Evolutionary conservation across 2,113 vertebrate genomes (phyloP).

Genomic region (Ptychochromis oligacanthus): DNA sequence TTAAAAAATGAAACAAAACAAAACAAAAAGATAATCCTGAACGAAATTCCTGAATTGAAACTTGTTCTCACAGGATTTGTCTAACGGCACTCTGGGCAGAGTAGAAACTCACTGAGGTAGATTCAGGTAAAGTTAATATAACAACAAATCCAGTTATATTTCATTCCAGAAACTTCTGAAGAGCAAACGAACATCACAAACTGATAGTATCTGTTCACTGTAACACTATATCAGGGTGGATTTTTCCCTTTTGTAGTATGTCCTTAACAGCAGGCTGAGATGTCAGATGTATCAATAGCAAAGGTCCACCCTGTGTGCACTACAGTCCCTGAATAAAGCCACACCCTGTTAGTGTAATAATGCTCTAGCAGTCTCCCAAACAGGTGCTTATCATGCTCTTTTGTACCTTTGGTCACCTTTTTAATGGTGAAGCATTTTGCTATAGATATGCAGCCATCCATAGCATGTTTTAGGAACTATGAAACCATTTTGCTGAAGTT

Average conservation of each 20-base stretch:
- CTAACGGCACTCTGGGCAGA: background rate
- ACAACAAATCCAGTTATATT: background rate
- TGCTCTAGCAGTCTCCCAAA: background rate
- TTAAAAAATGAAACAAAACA: too few species aligned
- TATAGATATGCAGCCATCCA: background rate
- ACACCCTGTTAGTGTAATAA: constrained; percentile 69
- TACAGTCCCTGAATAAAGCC: constrained; percentile 53
- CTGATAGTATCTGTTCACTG: background rate
- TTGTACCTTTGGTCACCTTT: constrained; percentile 16
- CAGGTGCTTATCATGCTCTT: constrained; percentile 18
- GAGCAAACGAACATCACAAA: background rate
- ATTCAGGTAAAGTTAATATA: background rate
- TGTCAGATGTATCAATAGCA: constrained; percentile 69
- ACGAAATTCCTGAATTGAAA: background rate
- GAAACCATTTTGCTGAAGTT: background rate
- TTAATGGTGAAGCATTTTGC: background rate
- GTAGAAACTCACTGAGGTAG: background rate
- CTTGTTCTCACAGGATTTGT: background rate
- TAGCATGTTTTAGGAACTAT: background rate
- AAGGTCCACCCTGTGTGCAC: constrained; percentile 71
- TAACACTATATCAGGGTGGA: background rate
- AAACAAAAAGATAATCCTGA: background rate
- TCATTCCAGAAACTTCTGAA: background rate
- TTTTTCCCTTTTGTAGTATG: constrained; percentile 5
- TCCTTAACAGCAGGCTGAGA: background rate